Base-by-base conservation (phyloP, 30 jellyfish, hydroid and myxozoan species). In the Rhopilema esculentum region DNA sequence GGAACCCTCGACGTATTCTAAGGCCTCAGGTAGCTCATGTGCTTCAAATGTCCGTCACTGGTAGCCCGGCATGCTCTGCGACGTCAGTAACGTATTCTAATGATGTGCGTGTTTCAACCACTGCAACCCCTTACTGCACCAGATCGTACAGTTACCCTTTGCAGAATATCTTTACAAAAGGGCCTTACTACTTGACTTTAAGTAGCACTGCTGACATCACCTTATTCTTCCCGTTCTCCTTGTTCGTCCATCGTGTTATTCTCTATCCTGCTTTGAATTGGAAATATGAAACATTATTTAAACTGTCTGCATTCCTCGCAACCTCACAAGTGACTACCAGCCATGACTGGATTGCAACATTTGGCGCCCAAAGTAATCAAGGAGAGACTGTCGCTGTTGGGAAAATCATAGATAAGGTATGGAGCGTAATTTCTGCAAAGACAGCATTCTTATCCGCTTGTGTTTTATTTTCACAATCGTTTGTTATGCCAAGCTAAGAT, bases 381-480 rank as follows among this genome's bases (percentile, higher is more conserved):
- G 89, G 72, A 0, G 94, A 86, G 49, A 49, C 79, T 0, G 27
- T 77, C 25, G n/a, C 18, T 49, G 26, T 86, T 27, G 69, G 70
- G 25, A 86, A 69, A 50, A 86, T 62, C 33, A 66, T 86, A 24
- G 94, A 86, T 49, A 74, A 75, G 89, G 94, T 75, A 63, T 48
- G 80, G 12, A 12, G 57, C 57, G 57, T 12, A 40, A 2, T 6
- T 40, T 40, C 57, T 12, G 57, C 57, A 40, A 40, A n/a, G n/a
- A n/a, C n/a, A n/a, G n/a, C n/a, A n/a, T n/a, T n/a, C n/a, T n/a
- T n/a, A n/a, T n/a, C n/a, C n/a, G n/a, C n/a, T n/a, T n/a, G n/a
- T n/a, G n/a, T n/a, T n/a, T n/a, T n/a, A n/a, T n/a, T n/a, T n/a
- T n/a, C n/a, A n/a, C n/a, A n/a, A n/a, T n/a, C n/a, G n/a, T n/a